These are phyloP conservation scores for Acrossocheilus fasciatus DNA, from an alignment of 2,797 vertebrate species.

Conservation along the genomic window DNA sequence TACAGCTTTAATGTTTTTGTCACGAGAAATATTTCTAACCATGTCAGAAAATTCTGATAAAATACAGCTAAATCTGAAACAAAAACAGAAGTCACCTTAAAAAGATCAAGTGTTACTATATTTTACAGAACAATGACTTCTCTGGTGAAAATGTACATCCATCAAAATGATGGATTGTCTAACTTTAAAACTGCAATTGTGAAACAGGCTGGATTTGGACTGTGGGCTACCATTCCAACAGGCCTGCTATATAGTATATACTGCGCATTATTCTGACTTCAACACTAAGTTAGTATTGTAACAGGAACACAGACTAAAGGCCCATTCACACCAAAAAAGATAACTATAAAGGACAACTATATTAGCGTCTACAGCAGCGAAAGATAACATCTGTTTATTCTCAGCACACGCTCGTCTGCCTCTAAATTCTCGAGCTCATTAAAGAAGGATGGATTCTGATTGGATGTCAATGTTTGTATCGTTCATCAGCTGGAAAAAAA, in stretches of 20 bases:
- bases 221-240: background rate
- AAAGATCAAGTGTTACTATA: background rate
- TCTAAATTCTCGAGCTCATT: background rate
- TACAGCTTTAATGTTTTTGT: background rate
- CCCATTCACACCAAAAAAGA: background rate
- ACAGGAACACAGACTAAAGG: background rate
- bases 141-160: background rate
- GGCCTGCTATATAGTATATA: background rate
- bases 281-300: background rate
- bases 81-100: constrained; percentile 1
- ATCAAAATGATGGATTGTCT: constrained; percentile 13
- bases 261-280: background rate
- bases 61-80: background rate
- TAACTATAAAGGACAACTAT: background rate
- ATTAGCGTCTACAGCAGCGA: background rate
- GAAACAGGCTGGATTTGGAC: background rate
- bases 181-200: background rate
- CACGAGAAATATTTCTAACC: background rate
- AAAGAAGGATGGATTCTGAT: background rate
- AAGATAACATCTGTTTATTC: background rate
- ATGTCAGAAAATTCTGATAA: background rate
- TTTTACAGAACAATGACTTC: constrained; percentile 8
- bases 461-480: background rate
- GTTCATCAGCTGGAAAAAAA: background rate
- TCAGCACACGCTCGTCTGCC: no score